These are phyloP conservation scores for Poicephalus gulielmi DNA, from an alignment of 2,113 vertebrate species.

Conservation along the genomic window DNA sequence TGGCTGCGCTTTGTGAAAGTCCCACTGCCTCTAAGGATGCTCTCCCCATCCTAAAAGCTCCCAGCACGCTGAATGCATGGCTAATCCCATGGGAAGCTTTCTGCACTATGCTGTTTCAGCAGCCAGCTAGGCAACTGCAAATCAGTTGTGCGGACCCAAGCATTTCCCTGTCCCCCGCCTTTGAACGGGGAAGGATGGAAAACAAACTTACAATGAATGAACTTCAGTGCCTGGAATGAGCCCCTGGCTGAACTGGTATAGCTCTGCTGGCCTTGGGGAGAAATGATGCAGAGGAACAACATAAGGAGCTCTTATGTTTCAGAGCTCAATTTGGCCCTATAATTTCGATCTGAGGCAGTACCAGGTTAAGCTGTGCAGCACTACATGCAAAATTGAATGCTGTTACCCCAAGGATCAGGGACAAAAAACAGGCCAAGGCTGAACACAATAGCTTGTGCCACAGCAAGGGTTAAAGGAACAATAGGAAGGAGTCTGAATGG, in stretches of 20 bases:
- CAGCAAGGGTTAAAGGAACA: neutral
- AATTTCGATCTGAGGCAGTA: neutral
- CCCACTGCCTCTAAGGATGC: neutral
- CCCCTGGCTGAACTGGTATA: neutral
- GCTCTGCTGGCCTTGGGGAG: fast-evolving
- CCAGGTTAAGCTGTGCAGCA: neutral
- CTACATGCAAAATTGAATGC: neutral
- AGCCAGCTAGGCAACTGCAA: neutral
- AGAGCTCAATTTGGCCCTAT: neutral
- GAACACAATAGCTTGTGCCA: neutral
- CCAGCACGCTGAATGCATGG: neutral
- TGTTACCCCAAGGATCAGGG: neutral
- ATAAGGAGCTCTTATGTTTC: fast-evolving
- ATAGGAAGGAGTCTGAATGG: neutral
- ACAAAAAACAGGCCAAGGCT: neutral
- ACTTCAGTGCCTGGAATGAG: neutral
- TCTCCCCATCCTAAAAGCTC: neutral
- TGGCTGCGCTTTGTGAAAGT: neutral
- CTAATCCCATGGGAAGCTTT: conserved; percentile 29
- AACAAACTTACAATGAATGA: neutral
- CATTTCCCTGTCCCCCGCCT: neutral
- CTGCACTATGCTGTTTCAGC: neutral
- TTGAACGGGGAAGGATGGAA: neutral
- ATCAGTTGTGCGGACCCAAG: neutral
- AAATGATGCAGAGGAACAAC: fast-evolving